Evolutionary conservation across 2,888 invertebrate species (phyloP), one percentile per base, ranked within the genome.

Genomic region (Bedellia somnulentella): DNA sequence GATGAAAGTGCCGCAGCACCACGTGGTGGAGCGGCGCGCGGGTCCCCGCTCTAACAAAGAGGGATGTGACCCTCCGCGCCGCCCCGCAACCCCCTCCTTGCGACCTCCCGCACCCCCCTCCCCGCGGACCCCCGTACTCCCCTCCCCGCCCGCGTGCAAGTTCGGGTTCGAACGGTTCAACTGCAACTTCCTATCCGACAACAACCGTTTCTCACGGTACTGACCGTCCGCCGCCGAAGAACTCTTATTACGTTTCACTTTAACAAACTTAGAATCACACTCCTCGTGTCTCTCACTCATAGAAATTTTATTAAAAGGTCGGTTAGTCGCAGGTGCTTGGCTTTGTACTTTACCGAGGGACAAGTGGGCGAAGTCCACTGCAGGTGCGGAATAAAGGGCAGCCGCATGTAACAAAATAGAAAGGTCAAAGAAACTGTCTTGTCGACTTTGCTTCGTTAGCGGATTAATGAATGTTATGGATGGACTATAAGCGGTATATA

Each of bases 1-100:
- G 57, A 87, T 86, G 67, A 87, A 86, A 43, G 84, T 82, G 55
- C 87, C 87, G 61, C 88, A 87, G 62, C 88, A 88, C 87, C 87
- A 87, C 15, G 83, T 83, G 40, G 83, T 81, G 18, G 83, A 82
- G 43, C 83, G 78, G 80, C 76, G 32, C 80, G 79, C 46, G 68
- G 68, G 15, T 5, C 25, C 12, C n/a, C 5, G 5, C 39, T 22
- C 42, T 35, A 48, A 48, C 31, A 64, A 48, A 45, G 60, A 66
- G 29, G 64, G 68, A 40, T 73, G 70, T 29, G 68, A 67, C 17
- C 70, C 68, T 46, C 64, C 63, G 41, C 70, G 59, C 12, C 67
- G 51, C 41, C 59, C 60, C 27, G 57, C 49, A 3, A 52, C 54
- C 18, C 9, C 18, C 18, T 5, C 18, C n/a, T n/a, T n/a, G 5